Conservation (phyloP, 2,113 vertebrate genomes). For the Centropus bengalensis region DNA sequence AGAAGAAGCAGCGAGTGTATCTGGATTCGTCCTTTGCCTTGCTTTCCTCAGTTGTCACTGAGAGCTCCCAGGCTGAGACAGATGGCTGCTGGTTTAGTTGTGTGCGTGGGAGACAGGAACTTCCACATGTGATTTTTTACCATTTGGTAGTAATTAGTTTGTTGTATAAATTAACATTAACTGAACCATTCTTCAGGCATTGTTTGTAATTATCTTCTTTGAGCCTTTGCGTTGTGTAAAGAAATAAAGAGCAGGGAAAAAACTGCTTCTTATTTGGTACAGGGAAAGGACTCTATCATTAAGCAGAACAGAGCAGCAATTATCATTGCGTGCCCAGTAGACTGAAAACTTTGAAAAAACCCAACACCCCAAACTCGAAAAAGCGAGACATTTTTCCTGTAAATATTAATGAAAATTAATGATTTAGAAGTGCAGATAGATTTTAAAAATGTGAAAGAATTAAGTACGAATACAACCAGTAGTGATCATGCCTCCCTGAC, state of each 20-base stretch:
- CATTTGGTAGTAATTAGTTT: slow-evolving; percentile 98
- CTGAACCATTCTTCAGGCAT: slow-evolving; percentile 90
- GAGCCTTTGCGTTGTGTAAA: slow-evolving; percentile 76
- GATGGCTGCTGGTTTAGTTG: slow-evolving; percentile 84
- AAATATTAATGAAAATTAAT: slow-evolving; percentile 38
- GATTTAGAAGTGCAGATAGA: slow-evolving; percentile 30
- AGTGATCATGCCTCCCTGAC: neutral
- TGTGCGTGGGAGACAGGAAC: slow-evolving; percentile 89
- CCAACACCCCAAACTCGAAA: neutral
- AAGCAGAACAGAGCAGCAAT: slow-evolving; percentile 73
- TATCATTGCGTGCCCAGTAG: slow-evolving; percentile 22
- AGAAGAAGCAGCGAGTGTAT: slow-evolving; percentile 25
- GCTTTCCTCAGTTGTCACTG: slow-evolving; percentile 69
- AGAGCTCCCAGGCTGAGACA: slow-evolving; percentile 77
- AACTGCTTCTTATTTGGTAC: slow-evolving; percentile 70
- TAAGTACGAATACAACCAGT: neutral
- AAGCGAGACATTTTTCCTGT: neutral
- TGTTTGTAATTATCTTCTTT: slow-evolving; percentile 90
- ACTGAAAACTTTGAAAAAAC: slow-evolving; percentile 67
- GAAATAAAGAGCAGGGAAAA: slow-evolving; percentile 70
- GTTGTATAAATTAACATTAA: slow-evolving; percentile 99
- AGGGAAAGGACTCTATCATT: slow-evolving; percentile 74
- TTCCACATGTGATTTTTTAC: slow-evolving; percentile 94
- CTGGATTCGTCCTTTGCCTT: slow-evolving; percentile 49
- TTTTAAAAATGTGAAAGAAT: slow-evolving; percentile 6